These are phyloP conservation scores for Clupea harengus DNA, from an alignment of 2,113 vertebrate genomes.

Conservation along the genomic window DNA sequence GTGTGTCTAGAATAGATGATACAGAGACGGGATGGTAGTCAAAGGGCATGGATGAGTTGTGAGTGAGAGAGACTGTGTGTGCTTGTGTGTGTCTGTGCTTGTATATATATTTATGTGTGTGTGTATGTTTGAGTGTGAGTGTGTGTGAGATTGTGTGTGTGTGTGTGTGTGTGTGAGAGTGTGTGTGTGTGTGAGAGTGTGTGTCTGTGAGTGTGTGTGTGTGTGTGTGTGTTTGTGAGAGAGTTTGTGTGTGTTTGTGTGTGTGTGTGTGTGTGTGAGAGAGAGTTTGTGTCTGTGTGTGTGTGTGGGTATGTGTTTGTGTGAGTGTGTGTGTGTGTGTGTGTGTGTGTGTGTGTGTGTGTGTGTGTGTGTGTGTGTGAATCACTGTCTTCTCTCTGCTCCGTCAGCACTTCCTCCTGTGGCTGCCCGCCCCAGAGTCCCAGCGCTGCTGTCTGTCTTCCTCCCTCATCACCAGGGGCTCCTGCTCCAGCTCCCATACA, in stretches of 20 bases:
- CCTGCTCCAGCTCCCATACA: not conserved
- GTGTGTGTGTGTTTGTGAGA: not conserved
- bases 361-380: not conserved
- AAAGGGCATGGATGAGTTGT: too few species aligned
- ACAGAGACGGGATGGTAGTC: too few species aligned
- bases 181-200: not conserved
- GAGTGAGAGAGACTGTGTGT: not conserved
- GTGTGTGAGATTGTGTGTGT: not conserved
- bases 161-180: not conserved
- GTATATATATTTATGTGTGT: not conserved
- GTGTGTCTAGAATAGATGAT: too few species aligned
- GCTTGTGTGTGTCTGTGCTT: not conserved
- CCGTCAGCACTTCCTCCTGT: slow-evolving; percentile 11
- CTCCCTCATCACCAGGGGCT: not conserved
- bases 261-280: not conserved
- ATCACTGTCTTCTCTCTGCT: slow-evolving; percentile 10
- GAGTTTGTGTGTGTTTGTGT: not conserved
- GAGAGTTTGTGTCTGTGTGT: not conserved
- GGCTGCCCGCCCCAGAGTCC: not conserved
- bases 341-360: not conserved
- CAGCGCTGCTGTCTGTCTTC: not conserved
- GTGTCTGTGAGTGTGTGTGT: not conserved
- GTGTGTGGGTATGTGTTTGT: not conserved
- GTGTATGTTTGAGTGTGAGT: not conserved
- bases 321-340: not conserved